Base-by-base conservation (phyloP, 23 tunicate genomes). In the Clavelina lepadiformis region DNA sequence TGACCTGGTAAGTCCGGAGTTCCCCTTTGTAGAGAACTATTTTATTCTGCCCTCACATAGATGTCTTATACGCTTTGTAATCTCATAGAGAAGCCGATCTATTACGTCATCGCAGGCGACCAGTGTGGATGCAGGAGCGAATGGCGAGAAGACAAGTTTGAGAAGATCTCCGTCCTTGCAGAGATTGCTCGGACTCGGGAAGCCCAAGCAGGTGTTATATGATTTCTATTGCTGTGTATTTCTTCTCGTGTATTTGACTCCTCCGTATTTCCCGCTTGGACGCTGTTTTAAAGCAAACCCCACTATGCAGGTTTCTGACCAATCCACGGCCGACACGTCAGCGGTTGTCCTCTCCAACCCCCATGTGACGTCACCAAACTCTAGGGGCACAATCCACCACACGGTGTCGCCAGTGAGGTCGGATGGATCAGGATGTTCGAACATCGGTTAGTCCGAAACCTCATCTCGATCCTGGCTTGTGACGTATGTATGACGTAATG, bases 131-230 rank as follows among this genome's bases (percentile, higher is more conserved):
- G n/a, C n/a, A n/a, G n/a, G n/a, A n/a, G n/a, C n/a, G 38, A 71
- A 7, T 28, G 33, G 28, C 36, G 22, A 24, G 50, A 71, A 32
- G 49, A 58, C 52, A 31, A 68, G 44, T 2, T 79, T 79, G 52
- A 82, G 71, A 41, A 35, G 95, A 25, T 86, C 95, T 7, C 95
- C 95, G 19, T 76, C 95, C 22, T 51, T 86, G 5, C 82, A 86
- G 51, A 77, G 71, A 20, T 49, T 86, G 38, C 71, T 84, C 8
- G 65, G 93, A 15, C 31, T 81, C 3, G 72, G 72, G 30, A 83
- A 68, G 47, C 3, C 77, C 11, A 75, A 83, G 34, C 61, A 78
- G 46, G 80, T 61, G n/a, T n/a, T n/a, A n/a, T n/a, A n/a, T n/a
- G n/a, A n/a, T n/a, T n/a, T n/a, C n/a, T n/a, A n/a, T n/a, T n/a